phyloP scores from a whole-genome alignment of 2,888 invertebrate species.

The Eudasyphora cyanicolor region DNA sequence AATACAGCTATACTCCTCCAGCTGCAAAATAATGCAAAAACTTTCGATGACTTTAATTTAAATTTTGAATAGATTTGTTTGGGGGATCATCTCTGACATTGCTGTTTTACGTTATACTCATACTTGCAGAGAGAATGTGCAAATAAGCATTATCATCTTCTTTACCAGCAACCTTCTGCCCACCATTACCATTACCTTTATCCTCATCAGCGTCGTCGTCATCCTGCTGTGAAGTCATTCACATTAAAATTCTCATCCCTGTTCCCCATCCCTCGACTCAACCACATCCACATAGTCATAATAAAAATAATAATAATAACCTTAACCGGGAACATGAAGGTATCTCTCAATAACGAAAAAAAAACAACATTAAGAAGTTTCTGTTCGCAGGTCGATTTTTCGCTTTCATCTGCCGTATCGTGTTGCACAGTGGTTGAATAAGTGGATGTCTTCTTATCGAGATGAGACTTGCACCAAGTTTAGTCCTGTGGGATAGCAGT shows the following conservation, averaged over 20 bases:
- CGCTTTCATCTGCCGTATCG: neutral
- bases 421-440: neutral
- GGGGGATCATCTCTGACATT: neutral
- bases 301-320: slow-evolving; percentile 34
- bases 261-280: neutral
- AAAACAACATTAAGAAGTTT: slow-evolving; percentile 3
- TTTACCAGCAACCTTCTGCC: slow-evolving; percentile 2
- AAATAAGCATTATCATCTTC: slow-evolving; percentile 35
- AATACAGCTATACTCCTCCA: neutral
- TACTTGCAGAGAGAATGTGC: neutral
- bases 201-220: slow-evolving; percentile 15
- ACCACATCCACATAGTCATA: neutral
- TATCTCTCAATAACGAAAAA: slow-evolving; percentile 47
- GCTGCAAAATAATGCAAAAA: neutral
- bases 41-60: slow-evolving; percentile 23
- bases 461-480: too few relatives aligned
- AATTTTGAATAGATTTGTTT: slow-evolving; percentile 8
- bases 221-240: slow-evolving; percentile 5
- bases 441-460: too few relatives aligned
- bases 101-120: too few relatives aligned
- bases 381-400: slow-evolving; percentile 28
- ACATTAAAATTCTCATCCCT: too few relatives aligned
- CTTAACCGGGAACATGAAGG: slow-evolving; percentile 29
- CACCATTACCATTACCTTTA: neutral
- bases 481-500: too few relatives aligned